A percentile compares a stretch with the other conserved stretches of the same genome.
These are phyloP conservation scores for Artemia sinica DNA, from an alignment of 2,888 invertebrate species.

Conservation along the genomic window DNA sequence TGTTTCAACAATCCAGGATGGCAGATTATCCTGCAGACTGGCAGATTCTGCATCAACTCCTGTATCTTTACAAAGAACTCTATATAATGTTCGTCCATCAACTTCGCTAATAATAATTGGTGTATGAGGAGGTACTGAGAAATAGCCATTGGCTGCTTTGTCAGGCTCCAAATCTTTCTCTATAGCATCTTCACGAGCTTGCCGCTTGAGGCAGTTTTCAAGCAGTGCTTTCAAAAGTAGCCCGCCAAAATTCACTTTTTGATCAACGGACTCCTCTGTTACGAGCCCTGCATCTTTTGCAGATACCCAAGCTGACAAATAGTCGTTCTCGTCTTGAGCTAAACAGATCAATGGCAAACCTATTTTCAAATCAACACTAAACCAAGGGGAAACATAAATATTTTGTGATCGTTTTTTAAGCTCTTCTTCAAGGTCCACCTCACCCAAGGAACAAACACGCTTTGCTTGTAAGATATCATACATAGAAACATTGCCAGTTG, in stretches of 20 bases:
- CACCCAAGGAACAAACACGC: constrained; percentile 78
- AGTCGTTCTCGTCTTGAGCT: constrained; percentile 91
- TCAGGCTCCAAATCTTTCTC: background rate
- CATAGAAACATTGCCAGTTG: constrained; percentile 64
- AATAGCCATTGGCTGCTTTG: constrained; percentile 42
- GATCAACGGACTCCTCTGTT: constrained; percentile 49
- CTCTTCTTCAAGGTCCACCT: constrained; percentile 79
- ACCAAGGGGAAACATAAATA: constrained; percentile 97
- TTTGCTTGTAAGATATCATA: constrained; percentile 80
- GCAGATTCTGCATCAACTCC: constrained; percentile 85
- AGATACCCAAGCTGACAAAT: constrained; percentile 95
- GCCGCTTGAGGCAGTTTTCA: constrained; percentile 77
- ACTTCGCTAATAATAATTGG: constrained; percentile 95
- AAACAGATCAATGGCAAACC: constrained; percentile 95
- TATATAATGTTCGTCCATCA: constrained; percentile 80
- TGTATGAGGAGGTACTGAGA: constrained; percentile 82
- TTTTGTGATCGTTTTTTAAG: constrained; percentile 75
- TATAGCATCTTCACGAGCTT: constrained; percentile 51
- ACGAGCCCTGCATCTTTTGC: constrained; percentile 82
- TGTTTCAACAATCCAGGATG: constrained; percentile 86
- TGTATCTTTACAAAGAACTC: constrained; percentile 72
- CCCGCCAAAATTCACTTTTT: constrained; percentile 88
- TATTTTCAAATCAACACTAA: constrained; percentile 93
- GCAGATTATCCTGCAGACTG: constrained; percentile 78
- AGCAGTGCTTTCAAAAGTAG: constrained; percentile 79